Percentiles rank a stretch among this genome's conserved stretches.
Evolutionary conservation across 2,888 invertebrate species (phyloP).

Genomic region (Caradrina kadenii): DNA sequence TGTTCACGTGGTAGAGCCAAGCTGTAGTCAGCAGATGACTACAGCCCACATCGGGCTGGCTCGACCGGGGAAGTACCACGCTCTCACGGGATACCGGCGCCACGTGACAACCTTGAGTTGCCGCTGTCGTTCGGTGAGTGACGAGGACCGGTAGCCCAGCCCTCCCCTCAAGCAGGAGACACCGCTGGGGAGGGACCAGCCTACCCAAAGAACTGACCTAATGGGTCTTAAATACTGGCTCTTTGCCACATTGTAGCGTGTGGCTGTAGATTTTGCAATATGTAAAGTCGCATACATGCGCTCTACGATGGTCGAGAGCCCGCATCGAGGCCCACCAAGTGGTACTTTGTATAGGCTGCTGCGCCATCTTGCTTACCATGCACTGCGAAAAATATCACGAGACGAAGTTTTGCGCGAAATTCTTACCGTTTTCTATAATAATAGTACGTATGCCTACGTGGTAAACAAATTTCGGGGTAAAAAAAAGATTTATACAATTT

Average conservation of each 20-base stretch:
- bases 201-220: neutral
- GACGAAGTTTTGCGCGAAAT: neutral
- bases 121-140: constrained; percentile 20
- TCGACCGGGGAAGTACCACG: constrained; percentile 55
- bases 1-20: constrained; percentile 43
- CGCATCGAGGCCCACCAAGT: neutral
- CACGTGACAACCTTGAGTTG: neutral
- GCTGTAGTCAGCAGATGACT: neutral
- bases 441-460: neutral
- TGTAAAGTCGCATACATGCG: neutral
- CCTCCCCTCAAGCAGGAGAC: constrained; percentile 8
- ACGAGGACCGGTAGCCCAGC: constrained; percentile 45
- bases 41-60: constrained; percentile 30
- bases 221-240: neutral
- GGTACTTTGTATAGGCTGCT: constrained; percentile 15
- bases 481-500: neutral
- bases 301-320: neutral
- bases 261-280: neutral
- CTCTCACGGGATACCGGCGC: constrained; percentile 32
- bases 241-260: neutral
- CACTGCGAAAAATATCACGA: neutral
- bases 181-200: constrained; percentile 19
- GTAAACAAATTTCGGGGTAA: neutral
- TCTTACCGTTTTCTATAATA: neutral
- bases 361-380: neutral